Conservation (phyloP, 2,113 vertebrate species). For the Neofelis nebulosa region DNA sequence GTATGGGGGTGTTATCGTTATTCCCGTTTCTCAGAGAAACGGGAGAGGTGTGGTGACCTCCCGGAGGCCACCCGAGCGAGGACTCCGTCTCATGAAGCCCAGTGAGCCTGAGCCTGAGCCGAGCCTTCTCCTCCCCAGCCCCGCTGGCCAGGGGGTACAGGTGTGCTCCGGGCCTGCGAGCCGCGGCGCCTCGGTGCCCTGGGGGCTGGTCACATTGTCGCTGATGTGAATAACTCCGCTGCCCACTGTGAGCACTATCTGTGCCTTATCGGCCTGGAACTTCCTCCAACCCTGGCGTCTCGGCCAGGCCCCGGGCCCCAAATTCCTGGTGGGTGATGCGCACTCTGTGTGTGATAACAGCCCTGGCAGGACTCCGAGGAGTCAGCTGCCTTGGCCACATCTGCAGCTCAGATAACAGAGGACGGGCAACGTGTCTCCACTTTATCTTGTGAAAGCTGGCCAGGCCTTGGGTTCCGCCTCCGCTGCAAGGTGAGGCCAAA, state of each 20-base stretch:
- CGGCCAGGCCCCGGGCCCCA: neutral
- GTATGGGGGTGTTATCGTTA: too few species aligned
- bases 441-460: conserved; percentile 45
- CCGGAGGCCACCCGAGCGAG: neutral
- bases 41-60: neutral
- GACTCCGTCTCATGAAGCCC: neutral
- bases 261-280: conserved; percentile 45
- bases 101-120: too few species aligned
- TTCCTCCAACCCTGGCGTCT: neutral
- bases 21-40: neutral
- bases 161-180: rapidly evolving
- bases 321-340: conserved; percentile 71
- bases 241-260: neutral
- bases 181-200: neutral
- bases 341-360: neutral
- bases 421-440: neutral
- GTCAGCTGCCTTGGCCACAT: neutral
- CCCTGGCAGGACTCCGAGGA: conserved; percentile 11
- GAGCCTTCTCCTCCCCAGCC: neutral
- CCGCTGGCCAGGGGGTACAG: neutral
- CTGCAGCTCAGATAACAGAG: conserved; percentile 54
- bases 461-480: neutral
- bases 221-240: neutral
- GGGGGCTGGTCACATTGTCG: neutral
- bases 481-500: neutral